phyloP scores from a whole-genome alignment of 2,888 invertebrate species.

The Crocallis elinguaria region DNA sequence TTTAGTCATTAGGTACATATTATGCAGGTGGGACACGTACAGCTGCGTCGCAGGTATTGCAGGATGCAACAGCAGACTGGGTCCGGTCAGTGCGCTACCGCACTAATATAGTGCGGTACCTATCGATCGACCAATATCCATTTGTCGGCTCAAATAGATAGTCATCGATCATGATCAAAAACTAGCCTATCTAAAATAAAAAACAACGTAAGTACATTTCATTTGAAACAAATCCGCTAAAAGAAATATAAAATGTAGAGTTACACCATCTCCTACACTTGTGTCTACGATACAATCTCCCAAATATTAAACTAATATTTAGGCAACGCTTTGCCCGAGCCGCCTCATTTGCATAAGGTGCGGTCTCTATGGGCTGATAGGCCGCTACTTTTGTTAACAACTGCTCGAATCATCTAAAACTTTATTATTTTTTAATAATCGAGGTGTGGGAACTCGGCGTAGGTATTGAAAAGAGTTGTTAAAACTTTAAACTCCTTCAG shows the following conservation, averaged over 20 bases:
- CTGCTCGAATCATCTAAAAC: slow-evolving; percentile 2
- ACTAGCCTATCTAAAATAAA: too few species aligned
- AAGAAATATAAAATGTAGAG: slow-evolving; percentile 42
- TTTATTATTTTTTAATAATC: slow-evolving; percentile 5
- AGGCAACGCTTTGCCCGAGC: slow-evolving; percentile 83
- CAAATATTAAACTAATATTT: slow-evolving; percentile 85
- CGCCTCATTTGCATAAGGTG: slow-evolving; percentile 83
- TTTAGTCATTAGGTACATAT: too few species aligned
- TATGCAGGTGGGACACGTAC: too few species aligned
- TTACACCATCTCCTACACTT: slow-evolving; percentile 39
- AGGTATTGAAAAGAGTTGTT: background rate
- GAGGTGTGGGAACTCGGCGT: slow-evolving; percentile 1
- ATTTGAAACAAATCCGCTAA: background rate
- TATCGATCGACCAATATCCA: too few species aligned
- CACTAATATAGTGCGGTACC: too few species aligned
- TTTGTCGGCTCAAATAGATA: too few species aligned
- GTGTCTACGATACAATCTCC: slow-evolving; percentile 71
- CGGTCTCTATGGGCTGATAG: slow-evolving; percentile 48
- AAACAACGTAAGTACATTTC: too few species aligned
- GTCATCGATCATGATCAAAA: too few species aligned
- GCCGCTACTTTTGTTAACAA: slow-evolving; percentile 10
- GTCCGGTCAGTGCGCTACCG: too few species aligned
- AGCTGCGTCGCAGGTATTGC: too few species aligned
- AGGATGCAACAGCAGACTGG: too few species aligned
- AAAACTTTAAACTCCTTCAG: background rate